These are phyloP conservation scores for Chamaea fasciata DNA, from an alignment of 2,113 vertebrate species.

Conservation along the genomic window DNA sequence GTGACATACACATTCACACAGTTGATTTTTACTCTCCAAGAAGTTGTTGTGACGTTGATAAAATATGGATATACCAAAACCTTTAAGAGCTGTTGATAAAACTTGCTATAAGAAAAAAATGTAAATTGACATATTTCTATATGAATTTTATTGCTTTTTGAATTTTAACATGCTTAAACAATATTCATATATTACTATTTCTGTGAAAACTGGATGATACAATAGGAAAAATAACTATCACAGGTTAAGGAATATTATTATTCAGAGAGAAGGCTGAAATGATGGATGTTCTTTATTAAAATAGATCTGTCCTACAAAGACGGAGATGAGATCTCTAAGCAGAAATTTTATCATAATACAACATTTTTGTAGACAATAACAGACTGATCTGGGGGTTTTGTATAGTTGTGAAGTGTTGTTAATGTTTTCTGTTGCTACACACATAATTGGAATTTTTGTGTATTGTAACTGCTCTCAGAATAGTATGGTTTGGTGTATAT, in stretches of 20 bases:
- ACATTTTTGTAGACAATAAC: neutral
- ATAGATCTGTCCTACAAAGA: neutral
- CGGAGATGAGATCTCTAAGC: neutral
- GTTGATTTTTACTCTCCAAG: neutral
- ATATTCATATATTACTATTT: neutral
- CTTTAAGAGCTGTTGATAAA: neutral
- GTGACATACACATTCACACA: neutral
- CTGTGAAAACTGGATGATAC: neutral
- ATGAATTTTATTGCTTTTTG: neutral
- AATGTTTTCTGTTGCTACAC: neutral
- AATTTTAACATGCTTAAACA: neutral
- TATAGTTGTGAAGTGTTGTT: neutral
- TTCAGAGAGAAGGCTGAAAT: neutral
- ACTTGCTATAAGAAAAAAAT: neutral
- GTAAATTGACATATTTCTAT: neutral
- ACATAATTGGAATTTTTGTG: neutral
- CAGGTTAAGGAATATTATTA: neutral
- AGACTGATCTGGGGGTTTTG: neutral
- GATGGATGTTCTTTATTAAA: neutral
- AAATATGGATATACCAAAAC: neutral
- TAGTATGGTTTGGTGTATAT: neutral
- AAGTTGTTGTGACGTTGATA: neutral
- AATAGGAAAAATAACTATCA: neutral
- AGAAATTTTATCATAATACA: neutral
- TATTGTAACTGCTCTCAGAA: neutral